Percentiles rank a stretch among this genome's conserved stretches.
Conservation (phyloP, 2,113 vertebrate species). For the Thamnophis sirtalis region DNA sequence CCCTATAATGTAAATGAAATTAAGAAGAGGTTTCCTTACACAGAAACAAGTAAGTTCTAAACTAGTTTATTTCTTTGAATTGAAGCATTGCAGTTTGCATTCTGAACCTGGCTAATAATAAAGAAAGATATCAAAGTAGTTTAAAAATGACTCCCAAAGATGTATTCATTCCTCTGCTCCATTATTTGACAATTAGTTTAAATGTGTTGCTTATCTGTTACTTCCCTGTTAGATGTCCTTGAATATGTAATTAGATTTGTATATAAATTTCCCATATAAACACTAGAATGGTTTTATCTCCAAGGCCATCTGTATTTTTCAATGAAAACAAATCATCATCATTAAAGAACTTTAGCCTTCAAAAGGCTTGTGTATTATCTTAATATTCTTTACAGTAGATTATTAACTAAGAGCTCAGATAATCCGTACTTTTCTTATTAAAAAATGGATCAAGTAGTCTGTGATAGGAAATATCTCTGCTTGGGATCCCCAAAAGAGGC, state of each 20-base stretch:
- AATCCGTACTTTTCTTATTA: not conserved
- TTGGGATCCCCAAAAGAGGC: not conserved
- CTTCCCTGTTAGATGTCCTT: not conserved
- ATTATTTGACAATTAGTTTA: not conserved
- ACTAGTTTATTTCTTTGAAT: not conserved
- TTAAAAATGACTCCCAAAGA: not conserved
- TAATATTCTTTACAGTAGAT: not conserved
- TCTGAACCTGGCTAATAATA: not conserved
- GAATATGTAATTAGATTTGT: not conserved
- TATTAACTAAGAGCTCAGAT: not conserved
- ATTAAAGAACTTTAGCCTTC: not conserved
- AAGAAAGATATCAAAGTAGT: not conserved
- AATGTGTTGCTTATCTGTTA: not conserved
- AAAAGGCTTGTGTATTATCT: not conserved
- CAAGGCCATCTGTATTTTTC: not conserved
- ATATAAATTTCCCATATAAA: not conserved
- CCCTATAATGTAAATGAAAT: not conserved
- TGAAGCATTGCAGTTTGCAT: not conserved
- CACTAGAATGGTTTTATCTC: not conserved
- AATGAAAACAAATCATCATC: not conserved
- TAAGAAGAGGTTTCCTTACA: not conserved
- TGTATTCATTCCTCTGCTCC: not conserved
- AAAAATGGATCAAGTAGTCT: not conserved
- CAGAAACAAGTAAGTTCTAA: not conserved
- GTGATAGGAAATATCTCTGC: not conserved